A percentile compares a stretch with the other conserved stretches of the same genome.
phyloP scores from a whole-genome alignment of 2,888 invertebrate species.

The Arctia plantaginis region DNA sequence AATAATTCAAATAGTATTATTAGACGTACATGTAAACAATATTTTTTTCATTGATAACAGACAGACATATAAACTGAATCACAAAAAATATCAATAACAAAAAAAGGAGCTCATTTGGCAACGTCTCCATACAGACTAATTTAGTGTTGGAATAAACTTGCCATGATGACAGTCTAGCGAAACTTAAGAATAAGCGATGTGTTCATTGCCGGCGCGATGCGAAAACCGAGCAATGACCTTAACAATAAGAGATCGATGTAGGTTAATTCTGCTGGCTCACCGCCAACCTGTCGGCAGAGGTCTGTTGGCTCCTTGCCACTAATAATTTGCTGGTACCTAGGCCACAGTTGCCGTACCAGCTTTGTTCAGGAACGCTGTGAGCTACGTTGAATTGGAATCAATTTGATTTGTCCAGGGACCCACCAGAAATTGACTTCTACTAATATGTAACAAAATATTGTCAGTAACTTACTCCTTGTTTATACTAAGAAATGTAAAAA shows the following conservation, averaged over 20 bases:
- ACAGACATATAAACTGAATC: background rate
- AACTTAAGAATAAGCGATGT: slow-evolving; percentile 33
- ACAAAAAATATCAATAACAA: background rate
- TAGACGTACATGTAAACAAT: background rate
- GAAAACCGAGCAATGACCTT: slow-evolving; percentile 64
- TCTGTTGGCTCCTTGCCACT: slow-evolving; percentile 57
- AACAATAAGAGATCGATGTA: slow-evolving; percentile 66
- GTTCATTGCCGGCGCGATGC: slow-evolving; percentile 49
- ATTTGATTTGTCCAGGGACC: slow-evolving; percentile 16
- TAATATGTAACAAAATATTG: background rate
- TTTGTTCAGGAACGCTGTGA: slow-evolving; percentile 25
- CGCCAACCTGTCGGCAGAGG: slow-evolving; percentile 24
- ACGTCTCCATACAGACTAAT: slow-evolving; percentile 4
- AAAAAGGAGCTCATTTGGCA: slow-evolving; percentile 15
- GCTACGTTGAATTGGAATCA: slow-evolving; percentile 25
- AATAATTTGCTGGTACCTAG: slow-evolving; percentile 45
- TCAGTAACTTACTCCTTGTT: background rate
- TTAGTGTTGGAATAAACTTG: slow-evolving; percentile 14
- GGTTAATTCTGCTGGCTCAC: slow-evolving; percentile 60
- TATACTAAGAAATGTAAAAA: background rate
- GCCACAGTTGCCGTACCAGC: slow-evolving; percentile 26
- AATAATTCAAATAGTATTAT: background rate
- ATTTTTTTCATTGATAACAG: background rate
- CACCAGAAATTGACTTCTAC: background rate
- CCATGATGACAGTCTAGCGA: slow-evolving; percentile 17